These are phyloP conservation scores for Hemibagrus wyckioides DNA, from an alignment of 2,113 vertebrate genomes.

Conservation along the genomic window DNA sequence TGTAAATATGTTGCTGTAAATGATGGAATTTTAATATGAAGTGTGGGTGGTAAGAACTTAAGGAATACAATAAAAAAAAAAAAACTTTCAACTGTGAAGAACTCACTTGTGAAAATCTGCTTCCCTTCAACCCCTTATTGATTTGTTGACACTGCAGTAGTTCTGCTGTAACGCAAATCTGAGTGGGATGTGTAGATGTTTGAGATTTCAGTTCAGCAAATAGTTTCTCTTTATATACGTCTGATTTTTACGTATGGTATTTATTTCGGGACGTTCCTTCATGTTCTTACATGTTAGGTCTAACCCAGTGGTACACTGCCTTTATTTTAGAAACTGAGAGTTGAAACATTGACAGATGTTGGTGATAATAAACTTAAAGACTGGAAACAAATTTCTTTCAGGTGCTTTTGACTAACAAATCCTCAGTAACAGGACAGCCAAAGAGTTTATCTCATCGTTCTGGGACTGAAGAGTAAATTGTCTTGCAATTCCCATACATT, in stretches of 20 bases:
- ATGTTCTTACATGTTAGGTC: neutral
- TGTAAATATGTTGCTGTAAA: neutral
- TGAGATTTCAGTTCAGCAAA: neutral
- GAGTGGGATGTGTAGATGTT: neutral
- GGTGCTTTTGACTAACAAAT: neutral
- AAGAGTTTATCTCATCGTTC: neutral
- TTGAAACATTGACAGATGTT: neutral
- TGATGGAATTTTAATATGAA: neutral
- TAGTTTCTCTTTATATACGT: neutral
- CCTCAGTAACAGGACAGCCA: constrained; percentile 10
- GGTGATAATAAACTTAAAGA: neutral
- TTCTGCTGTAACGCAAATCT: neutral
- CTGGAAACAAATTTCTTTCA: neutral
- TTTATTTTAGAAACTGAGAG: neutral
- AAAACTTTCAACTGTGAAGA: neutral
- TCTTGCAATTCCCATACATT: constrained; percentile 50
- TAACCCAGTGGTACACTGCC: neutral
- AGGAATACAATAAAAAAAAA: neutral
- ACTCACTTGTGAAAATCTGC: neutral
- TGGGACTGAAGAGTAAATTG: constrained; percentile 41
- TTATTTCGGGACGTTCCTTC: neutral
- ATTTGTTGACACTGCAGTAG: neutral
- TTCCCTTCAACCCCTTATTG: neutral
- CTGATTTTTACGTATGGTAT: neutral
- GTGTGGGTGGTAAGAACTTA: neutral